These are phyloP conservation scores for Prionailurus bengalensis DNA, from an alignment of 2,113 vertebrate genomes.

Conservation along the genomic window DNA sequence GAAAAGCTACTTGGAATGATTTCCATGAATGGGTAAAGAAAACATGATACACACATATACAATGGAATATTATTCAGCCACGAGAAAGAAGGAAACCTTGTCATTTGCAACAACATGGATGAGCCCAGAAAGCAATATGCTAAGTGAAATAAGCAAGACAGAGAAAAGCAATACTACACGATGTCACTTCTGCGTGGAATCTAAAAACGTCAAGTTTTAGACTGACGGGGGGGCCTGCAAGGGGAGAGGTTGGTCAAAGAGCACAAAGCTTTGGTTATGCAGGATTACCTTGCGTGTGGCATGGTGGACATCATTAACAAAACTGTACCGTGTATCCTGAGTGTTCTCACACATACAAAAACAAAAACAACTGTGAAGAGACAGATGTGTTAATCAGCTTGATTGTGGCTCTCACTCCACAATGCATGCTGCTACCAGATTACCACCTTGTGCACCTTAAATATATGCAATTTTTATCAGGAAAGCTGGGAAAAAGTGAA, in stretches of 20 bases:
- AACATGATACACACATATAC: not conserved
- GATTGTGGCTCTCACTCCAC: not conserved
- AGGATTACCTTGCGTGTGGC: not conserved
- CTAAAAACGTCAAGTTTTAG: not conserved
- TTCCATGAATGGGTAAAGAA: not conserved
- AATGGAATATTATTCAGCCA: not conserved
- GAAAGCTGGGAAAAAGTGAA: not conserved
- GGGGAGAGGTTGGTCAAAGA: too few species aligned
- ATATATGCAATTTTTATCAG: not conserved
- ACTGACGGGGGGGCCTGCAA: not conserved
- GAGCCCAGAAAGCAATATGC: not conserved
- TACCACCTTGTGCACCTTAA: not conserved
- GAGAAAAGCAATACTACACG: not conserved
- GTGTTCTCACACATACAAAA: not conserved
- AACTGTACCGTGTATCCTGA: not conserved
- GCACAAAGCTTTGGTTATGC: fast-evolving
- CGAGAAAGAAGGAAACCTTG: not conserved
- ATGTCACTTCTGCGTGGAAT: not conserved
- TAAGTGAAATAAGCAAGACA: not conserved
- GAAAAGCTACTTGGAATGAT: not conserved
- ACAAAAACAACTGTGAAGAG: not conserved
- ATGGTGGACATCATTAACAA: not conserved
- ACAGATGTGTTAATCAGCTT: not conserved
- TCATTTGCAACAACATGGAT: not conserved
- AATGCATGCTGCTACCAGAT: not conserved